Evolutionary conservation across 1,140 invertebrate species (phyloP), one percentile per base, ranked within the genome.

Genomic region (Helicoverpa zea): DNA sequence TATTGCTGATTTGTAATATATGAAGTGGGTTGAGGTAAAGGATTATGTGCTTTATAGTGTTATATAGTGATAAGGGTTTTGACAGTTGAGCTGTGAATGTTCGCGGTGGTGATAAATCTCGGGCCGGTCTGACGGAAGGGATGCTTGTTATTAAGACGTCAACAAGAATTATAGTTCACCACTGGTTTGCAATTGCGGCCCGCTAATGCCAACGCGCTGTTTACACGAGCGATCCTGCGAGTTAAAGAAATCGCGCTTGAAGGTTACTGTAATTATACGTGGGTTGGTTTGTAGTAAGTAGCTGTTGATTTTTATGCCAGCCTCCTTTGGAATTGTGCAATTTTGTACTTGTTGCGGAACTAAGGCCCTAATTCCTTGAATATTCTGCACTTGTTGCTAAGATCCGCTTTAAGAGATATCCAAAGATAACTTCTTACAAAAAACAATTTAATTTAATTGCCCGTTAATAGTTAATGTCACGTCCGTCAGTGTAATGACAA

Each of bases 61-160:
- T n/a, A n/a, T n/a, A 47, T 58, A 3, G 12, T 18, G 51, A 68
- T 70, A 79, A 75, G 58, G 16, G 11, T 13, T 64, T 77, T 66
- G 61, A 35, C 10, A 29, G 74, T 52, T 64, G 16, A 23, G 10
- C 35, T 49, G 64, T 70, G n/a, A 70, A 23, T 29, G 30, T 59
- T 68, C 76, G 49, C 63, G 16, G 52, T 56, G 70, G 70, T 14
- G 29, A 82, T 82, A 79, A 82, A 82, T 82, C 76, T 74, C 13
- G 11, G 35, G 18, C 13, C 30, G 59, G 13, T 54, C 82, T 77
- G 82, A 72, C 79, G 73, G 76, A 77, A 80, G 81, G 77, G 78
- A 80, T 68, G 64, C 59, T 82, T 79, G 78, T 75, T 83, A 83
- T 83, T 83, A 83, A 83, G 84, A 83, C 78, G 72, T 83, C 82